Base-by-base conservation (phyloP, 2,113 vertebrate genomes). In the Apteryx owenii region DNA sequence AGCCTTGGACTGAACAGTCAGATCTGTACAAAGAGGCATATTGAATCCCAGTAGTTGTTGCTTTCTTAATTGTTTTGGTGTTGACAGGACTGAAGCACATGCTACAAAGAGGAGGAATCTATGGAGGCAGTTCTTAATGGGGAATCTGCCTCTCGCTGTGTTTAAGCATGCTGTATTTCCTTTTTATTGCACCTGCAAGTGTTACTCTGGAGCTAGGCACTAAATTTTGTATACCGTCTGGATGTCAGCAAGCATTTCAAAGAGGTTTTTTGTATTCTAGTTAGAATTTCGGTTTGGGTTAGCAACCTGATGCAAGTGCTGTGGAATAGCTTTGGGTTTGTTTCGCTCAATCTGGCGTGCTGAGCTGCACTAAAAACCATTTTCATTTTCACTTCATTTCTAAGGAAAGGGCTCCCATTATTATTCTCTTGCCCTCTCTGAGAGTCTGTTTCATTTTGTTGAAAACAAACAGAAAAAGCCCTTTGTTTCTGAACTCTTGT, bases 131-230 rank as follows among this genome's bases (percentile, higher is more conserved):
- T 65, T 73, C 53, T 21, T 88, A 8, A 73, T 61, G 54, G 64
- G 60, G 51, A 89, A 62, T 40, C 77, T 84, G 84, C 65, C 73
- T 91, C 86, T 92, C 40, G 40, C 72, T 84, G 94, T 62, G 56
- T 92, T 92, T 88, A 72, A 86, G 54, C 58, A 20, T 4, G 3
- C 56, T 85, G 65, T 95, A 94, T 97, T 95, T 97, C 94, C 86
- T 92, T 92, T 96, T 96, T 94, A 95, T 96, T 69, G 85, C 70
- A 89, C 91, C 94, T 95, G 78, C 91, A 89, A 91, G 81, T 28
- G 3, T 80, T 69, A 56, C 84, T 80, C 1, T 0, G 70, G 75
- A 94, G 66, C 75, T 61, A 61, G 70, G 58, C 81, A 92, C 78
- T 96, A 92, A 92, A 96, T 96, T 94, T 73, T 91, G 70, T 87